These are phyloP conservation scores for Megalops atlanticus DNA, from an alignment of 2,113 vertebrate genomes.

Conservation along the genomic window DNA sequence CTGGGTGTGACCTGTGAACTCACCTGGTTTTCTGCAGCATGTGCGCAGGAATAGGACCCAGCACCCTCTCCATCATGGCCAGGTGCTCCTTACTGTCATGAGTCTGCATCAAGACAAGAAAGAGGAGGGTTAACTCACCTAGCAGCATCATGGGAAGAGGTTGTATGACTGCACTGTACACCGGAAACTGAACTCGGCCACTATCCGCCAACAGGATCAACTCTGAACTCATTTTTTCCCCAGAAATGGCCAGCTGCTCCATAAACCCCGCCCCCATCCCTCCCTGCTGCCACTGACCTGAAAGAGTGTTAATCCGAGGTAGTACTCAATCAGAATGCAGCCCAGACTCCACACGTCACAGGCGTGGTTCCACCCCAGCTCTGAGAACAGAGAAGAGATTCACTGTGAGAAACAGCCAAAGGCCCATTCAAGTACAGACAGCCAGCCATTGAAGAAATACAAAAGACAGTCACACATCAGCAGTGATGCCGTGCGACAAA, in stretches of 20 bases:
- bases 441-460: too few species aligned
- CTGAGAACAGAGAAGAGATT: conserved; percentile 63
- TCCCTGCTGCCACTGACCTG: conserved; percentile 72
- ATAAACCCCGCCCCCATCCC: background rate
- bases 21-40: conserved; percentile 93
- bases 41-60: conserved; percentile 86
- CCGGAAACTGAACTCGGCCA: too few species aligned
- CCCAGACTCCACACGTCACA: conserved; percentile 97
- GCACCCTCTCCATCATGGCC: conserved; percentile 96
- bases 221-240: too few species aligned
- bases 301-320: conserved; percentile 91
- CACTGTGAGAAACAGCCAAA: background rate
- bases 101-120: conserved; percentile 68
- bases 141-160: too few species aligned
- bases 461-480: background rate
- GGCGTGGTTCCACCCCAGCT: conserved; percentile 90
- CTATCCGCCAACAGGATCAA: too few species aligned
- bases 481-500: background rate
- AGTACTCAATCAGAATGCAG: conserved; percentile 94
- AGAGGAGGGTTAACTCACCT: background rate
- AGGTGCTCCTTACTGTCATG: conserved; percentile 96
- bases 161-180: too few species aligned
- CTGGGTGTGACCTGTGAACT: background rate
- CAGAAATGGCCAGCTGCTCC: too few species aligned
- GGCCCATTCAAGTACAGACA: background rate